Evolutionary conservation across 2,888 invertebrate genomes (phyloP), one percentile per base, ranked within the genome.

Genomic region (Scrobipalpa atriplicella): DNA sequence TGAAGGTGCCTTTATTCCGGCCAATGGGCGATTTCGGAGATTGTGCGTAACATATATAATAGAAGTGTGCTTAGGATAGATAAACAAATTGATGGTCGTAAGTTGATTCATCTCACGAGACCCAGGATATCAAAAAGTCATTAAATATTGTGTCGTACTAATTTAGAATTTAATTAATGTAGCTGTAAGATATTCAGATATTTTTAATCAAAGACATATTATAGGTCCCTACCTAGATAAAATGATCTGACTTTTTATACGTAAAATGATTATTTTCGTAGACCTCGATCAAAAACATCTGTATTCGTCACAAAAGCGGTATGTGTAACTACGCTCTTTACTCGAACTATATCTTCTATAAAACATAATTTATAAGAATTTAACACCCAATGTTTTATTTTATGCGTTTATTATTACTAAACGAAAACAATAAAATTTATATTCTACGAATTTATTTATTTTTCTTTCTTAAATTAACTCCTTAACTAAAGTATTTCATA

Each of bases 331-430:
- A 75, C 75, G 78, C 76, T 75, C 73, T 78, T 77, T 78, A 75
- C 73, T 70, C 69, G 69, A 70, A 19, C 56, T n/a, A 62, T 39
- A 21, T 16, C n/a, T n/a, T n/a, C n/a, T n/a, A n/a, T 64, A 76
- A 72, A 73, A 71, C 78, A 78, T 72, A 74, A 54, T 19, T 38
- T 65, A 61, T 70, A 72, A 66, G 68, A 75, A 70, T 73, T 85
- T 91, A 90, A 90, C 89, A 76, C 80, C n/a, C n/a, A 78, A 80
- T 82, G 74, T 83, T 83, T 83, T 64, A 54, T 64, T 47, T 47
- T 87, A 88, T 81, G 81, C 84, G 84, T 89, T 87, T 89, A 85
- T 64, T 47, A 81, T 82, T 81, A 89, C 86, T 87, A 87, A 90
- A 87, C 81, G 73, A 80, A 82, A 85, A 84, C 84, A 89, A 86